These are phyloP conservation scores for Corynorhinus townsendii DNA, from an alignment of 2,113 vertebrate species.

Conservation along the genomic window DNA sequence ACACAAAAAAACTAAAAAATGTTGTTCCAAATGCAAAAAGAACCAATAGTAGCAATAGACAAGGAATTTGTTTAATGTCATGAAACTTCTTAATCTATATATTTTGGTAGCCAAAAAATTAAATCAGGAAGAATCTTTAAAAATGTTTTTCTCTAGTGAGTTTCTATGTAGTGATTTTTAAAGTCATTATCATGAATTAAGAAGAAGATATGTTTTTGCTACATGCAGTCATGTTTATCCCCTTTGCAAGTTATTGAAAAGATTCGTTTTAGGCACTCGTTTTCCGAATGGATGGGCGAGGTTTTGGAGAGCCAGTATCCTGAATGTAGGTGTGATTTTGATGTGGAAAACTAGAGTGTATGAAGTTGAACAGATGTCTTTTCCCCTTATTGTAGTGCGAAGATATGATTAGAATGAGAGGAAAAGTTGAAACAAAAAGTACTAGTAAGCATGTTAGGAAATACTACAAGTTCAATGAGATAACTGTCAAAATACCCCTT, in stretches of 20 bases:
- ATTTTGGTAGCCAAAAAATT: background rate
- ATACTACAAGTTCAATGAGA: background rate
- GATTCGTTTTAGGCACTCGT: background rate
- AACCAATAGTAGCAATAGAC: background rate
- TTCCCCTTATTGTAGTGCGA: background rate
- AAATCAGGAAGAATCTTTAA: background rate
- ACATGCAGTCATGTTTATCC: background rate
- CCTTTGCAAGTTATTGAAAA: slow-evolving; percentile 14
- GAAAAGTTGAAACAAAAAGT: background rate
- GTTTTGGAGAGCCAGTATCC: background rate
- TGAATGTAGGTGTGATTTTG: background rate
- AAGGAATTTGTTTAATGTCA: background rate
- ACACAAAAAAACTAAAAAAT: background rate
- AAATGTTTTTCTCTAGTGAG: background rate
- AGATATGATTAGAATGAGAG: slow-evolving; percentile 2
- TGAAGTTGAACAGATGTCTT: background rate
- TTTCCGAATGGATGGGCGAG: background rate
- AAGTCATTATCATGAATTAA: background rate
- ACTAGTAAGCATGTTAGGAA: background rate
- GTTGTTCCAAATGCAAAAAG: background rate
- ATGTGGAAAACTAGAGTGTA: background rate
- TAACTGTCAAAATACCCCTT: background rate
- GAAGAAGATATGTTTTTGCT: background rate
- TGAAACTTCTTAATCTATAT: background rate
- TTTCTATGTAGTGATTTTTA: slow-evolving; percentile 5